Base-by-base conservation (phyloP, 2,113 vertebrate species). In the Caloenas nicobarica region DNA sequence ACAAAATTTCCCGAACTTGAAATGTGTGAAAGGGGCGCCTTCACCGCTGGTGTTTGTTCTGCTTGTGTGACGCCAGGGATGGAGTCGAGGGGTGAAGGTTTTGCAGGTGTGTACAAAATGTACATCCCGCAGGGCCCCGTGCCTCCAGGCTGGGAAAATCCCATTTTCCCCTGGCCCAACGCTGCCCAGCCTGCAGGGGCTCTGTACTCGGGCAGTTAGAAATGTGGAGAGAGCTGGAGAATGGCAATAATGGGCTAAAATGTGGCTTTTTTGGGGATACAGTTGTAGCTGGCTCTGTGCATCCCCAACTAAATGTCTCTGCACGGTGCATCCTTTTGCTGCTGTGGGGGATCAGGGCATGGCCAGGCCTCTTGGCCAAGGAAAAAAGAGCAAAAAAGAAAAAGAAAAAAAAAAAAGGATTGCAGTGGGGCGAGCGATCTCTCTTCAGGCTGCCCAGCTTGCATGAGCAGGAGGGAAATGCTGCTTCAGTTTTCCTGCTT, bases 41-140 rank as follows among this genome's bases (percentile, higher is more conserved):
- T 56, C 8, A 0, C 3, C 16, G 24, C 14, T 9, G 2, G 11
- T 13, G 0, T 28, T 26, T 11, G 22, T 21, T 19, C 8, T 40
- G 77, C 8, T 3, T 57, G 31, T 11, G 62, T 13, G 56, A 5
- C 2, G 7, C 26, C 11, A 4, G 31, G 1, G 56, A 73, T 17
- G 40, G n/a, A 14, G 17, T 16, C 5, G 23, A 9, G n/a, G 44
- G 44, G 15, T 7, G 34, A 38, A 33, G 70, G 64, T 16, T 78
- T 58, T 53, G 29, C 36, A 58, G 56, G 22, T 40, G 60, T 5
- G 7, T 40, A 6, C 46, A 34, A 33, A 33, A 7, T 19, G 18
- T 19, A 46, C 44, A 19, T 46, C 17, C 18, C 14, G 44, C 44
- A 10, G 9, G 44, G 44, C 44, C 44, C 44, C 18, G 44, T 46